Percentiles rank a stretch among this genome's conserved stretches.
These are phyloP conservation scores for fruit fly (Drosophila melanogaster) DNA, from an alignment of 1,140 invertebrate genomes.

Conservation along the genomic window DNA sequence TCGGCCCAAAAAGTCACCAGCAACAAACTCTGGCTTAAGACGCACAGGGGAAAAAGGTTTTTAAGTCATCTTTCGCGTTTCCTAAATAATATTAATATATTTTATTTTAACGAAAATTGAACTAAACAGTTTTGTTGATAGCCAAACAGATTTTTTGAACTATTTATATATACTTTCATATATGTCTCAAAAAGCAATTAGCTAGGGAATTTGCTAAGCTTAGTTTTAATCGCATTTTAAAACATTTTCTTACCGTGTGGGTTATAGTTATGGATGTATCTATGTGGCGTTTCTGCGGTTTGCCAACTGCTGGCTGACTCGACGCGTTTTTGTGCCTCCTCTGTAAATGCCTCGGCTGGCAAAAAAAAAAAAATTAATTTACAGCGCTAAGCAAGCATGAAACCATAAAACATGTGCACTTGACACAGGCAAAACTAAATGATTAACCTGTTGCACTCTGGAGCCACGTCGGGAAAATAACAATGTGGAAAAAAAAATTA, in stretches of 20 bases:
- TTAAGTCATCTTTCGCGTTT: background rate
- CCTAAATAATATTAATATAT: too few species aligned
- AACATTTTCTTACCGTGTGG: conserved; percentile 19
- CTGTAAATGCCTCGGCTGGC: conserved; percentile 40
- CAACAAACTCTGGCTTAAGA: conserved; percentile 5
- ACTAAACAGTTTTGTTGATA: background rate
- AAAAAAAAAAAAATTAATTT: conserved; percentile 66
- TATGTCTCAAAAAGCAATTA: background rate
- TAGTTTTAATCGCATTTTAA: background rate
- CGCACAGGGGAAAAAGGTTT: conserved; percentile 2
- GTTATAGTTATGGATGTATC: conserved; percentile 21
- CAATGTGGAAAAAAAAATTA: conserved; percentile 21
- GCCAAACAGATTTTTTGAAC: background rate
- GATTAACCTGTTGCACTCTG: conserved; percentile 60
- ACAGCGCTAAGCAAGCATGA: conserved; percentile 54
- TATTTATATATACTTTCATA: too few species aligned
- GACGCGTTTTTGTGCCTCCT: conserved; percentile 28
- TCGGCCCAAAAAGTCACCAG: conserved; percentile 24
- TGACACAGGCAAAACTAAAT: conserved; percentile 53
- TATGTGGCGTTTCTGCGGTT: conserved; percentile 34
- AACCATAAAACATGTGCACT: conserved; percentile 63
- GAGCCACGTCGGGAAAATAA: conserved; percentile 14
- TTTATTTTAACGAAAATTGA: too few species aligned
- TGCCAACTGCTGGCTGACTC: conserved; percentile 32
- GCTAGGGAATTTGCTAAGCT: too few species aligned